Evolutionary conservation across 2,113 vertebrate genomes (phyloP), one percentile per base, ranked within the genome.

Genomic region (Seriola aureovittata): DNA sequence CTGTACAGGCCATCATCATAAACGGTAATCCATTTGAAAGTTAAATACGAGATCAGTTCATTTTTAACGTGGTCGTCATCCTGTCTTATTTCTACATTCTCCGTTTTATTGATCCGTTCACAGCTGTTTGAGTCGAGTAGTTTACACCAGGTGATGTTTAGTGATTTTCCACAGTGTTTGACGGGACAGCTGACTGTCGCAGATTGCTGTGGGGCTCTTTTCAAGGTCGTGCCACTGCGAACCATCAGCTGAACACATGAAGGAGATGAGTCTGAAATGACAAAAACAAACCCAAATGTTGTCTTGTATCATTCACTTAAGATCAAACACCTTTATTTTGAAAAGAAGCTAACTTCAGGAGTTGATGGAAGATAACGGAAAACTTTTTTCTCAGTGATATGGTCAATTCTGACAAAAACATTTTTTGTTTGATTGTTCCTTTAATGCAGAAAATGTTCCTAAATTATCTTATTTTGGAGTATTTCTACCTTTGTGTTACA

Each of bases 91-190:
- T 71, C 0, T 5, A 81, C 5, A 0, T 86, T 67, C 14, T 71
- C 42, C 4, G 23, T 36, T 11, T 50, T 0, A 63, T 7, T 0
- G 0, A 89, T 52, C 2, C 0, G 36, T 62, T 74, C 13, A 23
- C 88, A 87, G 10, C 0, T 0, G 9, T 0, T 0, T n/a, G 1
- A 0, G 21, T 67, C 0, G 0, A 40, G 1, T 5, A 71, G 0
- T 87, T 91, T 93, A 74, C 75, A 90, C 90, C 91, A 93, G 55
- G 64, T 64, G 57, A 93, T 10, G 1, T 63, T 16, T 0, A 48
- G 0, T 0, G 6, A 1, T 36, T 85, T 0, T 29, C 87, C 85
- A 44, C 90, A 91, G 81, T 80, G 40, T 70, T 8, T 71, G 16
- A 90, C 62, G 0, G 67, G 65, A 79, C 91, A 93, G 0, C 3